Conservation (phyloP, 92 coral and sea anemone genomes). For the Phenganax subtilis region DNA sequence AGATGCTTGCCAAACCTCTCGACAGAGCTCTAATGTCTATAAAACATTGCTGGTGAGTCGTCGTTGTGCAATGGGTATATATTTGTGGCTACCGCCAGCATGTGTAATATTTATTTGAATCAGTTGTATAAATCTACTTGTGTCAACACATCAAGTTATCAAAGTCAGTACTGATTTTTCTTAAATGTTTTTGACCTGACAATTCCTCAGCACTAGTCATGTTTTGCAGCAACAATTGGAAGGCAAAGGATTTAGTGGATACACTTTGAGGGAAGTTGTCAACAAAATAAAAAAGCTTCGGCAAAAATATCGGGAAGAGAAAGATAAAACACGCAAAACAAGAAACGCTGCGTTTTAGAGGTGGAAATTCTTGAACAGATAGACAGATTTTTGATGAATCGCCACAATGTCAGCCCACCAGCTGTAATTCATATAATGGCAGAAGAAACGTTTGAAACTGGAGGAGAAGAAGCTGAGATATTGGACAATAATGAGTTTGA, state of each 20-base stretch:
- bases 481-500: not conserved
- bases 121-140: no score
- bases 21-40: no score
- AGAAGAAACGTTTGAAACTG: not conserved
- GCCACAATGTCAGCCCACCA: conserved; percentile 17
- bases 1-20: no score
- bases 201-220: no score
- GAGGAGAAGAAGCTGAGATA: not conserved
- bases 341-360: not conserved
- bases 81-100: no score
- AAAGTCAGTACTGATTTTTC: no score
- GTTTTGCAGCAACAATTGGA: not conserved
- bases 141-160: no score
- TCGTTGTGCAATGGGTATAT: no score
- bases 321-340: conserved; percentile 8
- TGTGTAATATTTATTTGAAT: no score
- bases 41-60: no score
- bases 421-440: not conserved
- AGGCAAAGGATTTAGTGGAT: not conserved
- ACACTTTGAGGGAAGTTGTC: not conserved
- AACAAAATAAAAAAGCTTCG: conserved; percentile 15
- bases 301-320: not conserved
- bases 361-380: conserved; percentile 14
- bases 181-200: no score
- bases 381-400: not conserved